Percentiles rank a stretch among this genome's conserved stretches.
Conservation (phyloP, 1,140 invertebrate species). For the Drosophila guanche region DNA sequence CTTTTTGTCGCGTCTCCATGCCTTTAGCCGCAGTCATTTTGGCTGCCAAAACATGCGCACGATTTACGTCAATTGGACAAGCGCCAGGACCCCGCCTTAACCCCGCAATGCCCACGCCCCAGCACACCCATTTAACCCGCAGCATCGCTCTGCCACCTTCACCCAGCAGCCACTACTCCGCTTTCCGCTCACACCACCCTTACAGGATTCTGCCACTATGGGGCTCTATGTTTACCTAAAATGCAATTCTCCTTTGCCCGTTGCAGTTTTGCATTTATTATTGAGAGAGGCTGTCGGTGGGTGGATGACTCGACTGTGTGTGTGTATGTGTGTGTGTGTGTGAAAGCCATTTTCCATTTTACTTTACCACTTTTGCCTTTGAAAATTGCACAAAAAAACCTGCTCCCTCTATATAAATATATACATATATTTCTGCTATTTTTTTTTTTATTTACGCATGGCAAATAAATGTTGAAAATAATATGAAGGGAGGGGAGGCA, state of each 20-base stretch:
- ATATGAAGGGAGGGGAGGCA: slow-evolving; percentile 42
- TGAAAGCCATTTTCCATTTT: slow-evolving; percentile 55
- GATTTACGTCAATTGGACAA: slow-evolving; percentile 76
- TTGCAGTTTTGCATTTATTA: slow-evolving; percentile 73
- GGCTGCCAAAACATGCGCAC: slow-evolving; percentile 72
- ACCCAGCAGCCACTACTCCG: background rate
- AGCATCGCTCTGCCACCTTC: background rate
- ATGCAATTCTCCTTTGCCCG: slow-evolving; percentile 56
- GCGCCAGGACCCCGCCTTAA: slow-evolving; percentile 60
- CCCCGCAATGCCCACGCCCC: slow-evolving; percentile 25
- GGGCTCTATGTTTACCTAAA: slow-evolving; percentile 70
- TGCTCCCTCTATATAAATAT: background rate
- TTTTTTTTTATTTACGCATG: slow-evolving; percentile 66
- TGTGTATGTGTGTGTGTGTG: slow-evolving; percentile 3
- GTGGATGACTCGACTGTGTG: background rate
- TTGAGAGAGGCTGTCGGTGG: slow-evolving; percentile 21
- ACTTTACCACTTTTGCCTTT: slow-evolving; percentile 44
- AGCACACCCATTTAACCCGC: slow-evolving; percentile 15
- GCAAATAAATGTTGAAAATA: slow-evolving; percentile 81
- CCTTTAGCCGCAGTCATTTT: slow-evolving; percentile 68
- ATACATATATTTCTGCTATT: background rate
- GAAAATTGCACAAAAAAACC: slow-evolving; percentile 29
- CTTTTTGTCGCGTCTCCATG: slow-evolving; percentile 23
- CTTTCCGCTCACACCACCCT: background rate
- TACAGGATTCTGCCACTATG: slow-evolving; percentile 22